Base-by-base conservation (phyloP, 2,888 invertebrate genomes). In the Sthenelais limicola region DNA sequence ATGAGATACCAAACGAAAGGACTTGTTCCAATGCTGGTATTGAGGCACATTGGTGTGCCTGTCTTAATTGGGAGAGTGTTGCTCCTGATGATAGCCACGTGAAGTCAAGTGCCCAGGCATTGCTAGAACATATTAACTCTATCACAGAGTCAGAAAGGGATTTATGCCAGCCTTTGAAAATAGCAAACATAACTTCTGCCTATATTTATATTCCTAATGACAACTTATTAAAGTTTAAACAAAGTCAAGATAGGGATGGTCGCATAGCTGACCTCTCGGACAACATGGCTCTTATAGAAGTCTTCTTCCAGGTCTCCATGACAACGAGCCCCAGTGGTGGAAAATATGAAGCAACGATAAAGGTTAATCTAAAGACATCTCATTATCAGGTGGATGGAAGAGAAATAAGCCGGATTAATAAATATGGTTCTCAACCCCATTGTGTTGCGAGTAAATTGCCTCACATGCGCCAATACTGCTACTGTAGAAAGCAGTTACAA, bases 21-120 rank as follows among this genome's bases (percentile, higher is more conserved):
- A 93, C 94, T 5, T 97, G 97, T 85, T 91, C 92, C 4, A 92
- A 94, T 86, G 97, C 97, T 0, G 94, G 92, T 71, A 94, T 97
- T 74, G 95, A 96, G 84, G 93, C 96, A 0, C 97, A 97, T 86
- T 97, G 97, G 97, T 97, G 97, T 85, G 93, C 96, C 0, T 97
- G 97, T 84, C 89, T 97, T 21, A 54, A 56, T 21, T 70, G 70
- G 70, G 26, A 70, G 3, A 54, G 33, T 43, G 70, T 70, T 3
- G 15, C 51, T 32, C 26, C 35, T 18, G 24, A 54, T 70, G 56
- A 70, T 21, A 21, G n/a, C n/a, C 49, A 30, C 9, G 75, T 77
- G 2, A 28, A 35, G 7, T 49, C 32, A n/a, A 71, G 74, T 12
- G 77, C 78, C 1, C 21, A 32, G 2, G 51, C 30, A 0, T 26